Evolutionary conservation across 2,888 invertebrate species (phyloP), one percentile per base, ranked within the genome.

Genomic region (Spisula subtruncata): DNA sequence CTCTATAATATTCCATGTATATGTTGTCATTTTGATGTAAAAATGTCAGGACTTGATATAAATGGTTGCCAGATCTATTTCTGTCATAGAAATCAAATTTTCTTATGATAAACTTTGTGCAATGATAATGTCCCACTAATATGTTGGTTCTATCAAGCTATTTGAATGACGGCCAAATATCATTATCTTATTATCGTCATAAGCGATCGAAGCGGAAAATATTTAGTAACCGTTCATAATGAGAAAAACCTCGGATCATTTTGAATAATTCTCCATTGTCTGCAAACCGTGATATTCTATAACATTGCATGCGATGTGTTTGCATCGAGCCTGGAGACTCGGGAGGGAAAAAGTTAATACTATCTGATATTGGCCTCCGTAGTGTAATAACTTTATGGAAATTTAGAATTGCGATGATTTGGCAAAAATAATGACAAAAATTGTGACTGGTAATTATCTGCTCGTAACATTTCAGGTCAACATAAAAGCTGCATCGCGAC

Each of bases 331-430:
- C 25, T 75, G 16, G 75, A 75, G 35, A 32, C 35, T 14, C 12
- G 16, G 32, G 12, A 32, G 12, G 35, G 35, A 75, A 60, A 29
- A 75, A 75, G 29, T 83, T 71, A 83, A 25, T 25, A 75, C 35
- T 35, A 18, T n/a, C 71, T 29, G 20, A 32, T 51, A 84, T n/a
- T 48, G 16, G 48, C 71, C 84, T 51, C 75, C 71, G 51, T 14
- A 46, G 84, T 51, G 51, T 75, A 84, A 84, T 84, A 84, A 84
- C 71, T 84, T 48, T 48, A 51, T 25, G 51, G 51, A 71, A 84
- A 84, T 54, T 32, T 41, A 84, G 46, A 79, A 84, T 84, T 75
- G 75, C 51, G 84, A 48, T 84, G 84, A 84, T 75, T 84, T 84
- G 48, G 51, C 51, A 75, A 46, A 84, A 84, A 32, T n/a, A 66